phyloP scores from a whole-genome alignment of 2,113 vertebrate species.

The Etheostoma cragini region DNA sequence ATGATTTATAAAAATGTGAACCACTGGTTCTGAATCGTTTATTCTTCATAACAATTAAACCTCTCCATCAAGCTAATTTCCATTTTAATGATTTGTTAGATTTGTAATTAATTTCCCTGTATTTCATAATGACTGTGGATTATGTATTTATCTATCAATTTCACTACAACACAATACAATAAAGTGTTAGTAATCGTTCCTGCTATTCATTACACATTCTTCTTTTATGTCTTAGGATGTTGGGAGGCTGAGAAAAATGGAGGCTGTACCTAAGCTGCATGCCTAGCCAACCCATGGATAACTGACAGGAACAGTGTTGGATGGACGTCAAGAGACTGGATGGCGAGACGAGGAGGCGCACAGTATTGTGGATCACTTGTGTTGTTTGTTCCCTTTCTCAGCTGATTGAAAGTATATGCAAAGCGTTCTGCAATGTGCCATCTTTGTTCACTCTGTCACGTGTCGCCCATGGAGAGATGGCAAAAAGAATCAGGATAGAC shows the following conservation, averaged over 20 bases:
- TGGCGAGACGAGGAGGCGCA: conserved; percentile 75
- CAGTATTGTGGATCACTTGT: conserved; percentile 65
- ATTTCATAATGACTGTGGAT: conserved; percentile 31
- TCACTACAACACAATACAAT: conserved; percentile 3
- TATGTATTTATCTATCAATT: conserved; percentile 4
- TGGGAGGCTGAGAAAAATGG: conserved; percentile 73
- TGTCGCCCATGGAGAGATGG: conserved; percentile 75
- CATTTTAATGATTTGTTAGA: conserved; percentile 43
- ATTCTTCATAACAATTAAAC: conserved; percentile 12
- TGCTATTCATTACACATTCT: conserved; percentile 56
- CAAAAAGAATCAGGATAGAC: conserved; percentile 77
- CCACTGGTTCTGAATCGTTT: conserved; percentile 1
- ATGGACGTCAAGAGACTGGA: conserved; percentile 78
- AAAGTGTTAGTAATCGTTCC: conserved; percentile 32
- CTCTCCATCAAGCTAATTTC: not conserved
- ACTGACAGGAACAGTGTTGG: conserved; percentile 67
- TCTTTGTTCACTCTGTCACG: conserved; percentile 54
- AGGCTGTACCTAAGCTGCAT: conserved; percentile 64
- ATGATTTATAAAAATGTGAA: conserved; percentile 5
- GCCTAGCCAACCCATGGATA: conserved; percentile 75
- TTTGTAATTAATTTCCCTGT: conserved; percentile 37
- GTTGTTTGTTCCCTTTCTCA: conserved; percentile 66
- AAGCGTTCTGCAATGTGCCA: conserved; percentile 59
- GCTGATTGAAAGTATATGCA: conserved; percentile 68
- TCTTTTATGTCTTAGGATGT: conserved; percentile 76